Conservation (phyloP, 2,888 invertebrate species). For the Himalopsyche kuldschensis region DNA sequence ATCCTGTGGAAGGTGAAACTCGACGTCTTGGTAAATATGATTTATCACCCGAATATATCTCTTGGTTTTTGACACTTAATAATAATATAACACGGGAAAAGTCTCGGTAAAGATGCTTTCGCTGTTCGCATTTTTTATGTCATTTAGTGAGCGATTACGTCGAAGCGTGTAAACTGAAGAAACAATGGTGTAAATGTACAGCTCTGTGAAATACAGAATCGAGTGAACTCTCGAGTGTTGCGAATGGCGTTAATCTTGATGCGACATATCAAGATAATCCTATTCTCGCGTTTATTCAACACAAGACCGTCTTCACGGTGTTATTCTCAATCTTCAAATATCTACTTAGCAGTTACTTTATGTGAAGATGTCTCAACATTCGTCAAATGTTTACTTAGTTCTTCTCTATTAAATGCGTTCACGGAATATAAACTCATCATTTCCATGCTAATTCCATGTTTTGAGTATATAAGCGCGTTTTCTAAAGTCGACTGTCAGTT, state of each 20-base stretch:
- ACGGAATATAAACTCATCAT: not conserved
- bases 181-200: not conserved
- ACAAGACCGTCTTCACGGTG: not conserved
- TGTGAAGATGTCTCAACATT: not conserved
- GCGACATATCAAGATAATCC: slow-evolving; percentile 1
- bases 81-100: not conserved
- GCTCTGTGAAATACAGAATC: not conserved
- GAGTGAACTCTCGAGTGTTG: not conserved
- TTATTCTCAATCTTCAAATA: not conserved
- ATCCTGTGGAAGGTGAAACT: not conserved
- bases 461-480: not conserved
- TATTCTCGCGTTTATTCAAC: not conserved
- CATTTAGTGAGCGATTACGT: not conserved
- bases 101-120: not conserved
- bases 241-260: not conserved
- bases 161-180: not conserved
- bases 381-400: not conserved
- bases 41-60: not conserved
- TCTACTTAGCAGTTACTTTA: not conserved
- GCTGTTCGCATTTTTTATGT: not conserved
- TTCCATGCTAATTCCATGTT: not conserved
- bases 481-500: no score
- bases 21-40: not conserved
- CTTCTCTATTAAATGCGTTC: no score
- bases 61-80: not conserved